Conservation (phyloP, 2,888 invertebrate genomes). For the Eremobia ochroleuca region DNA sequence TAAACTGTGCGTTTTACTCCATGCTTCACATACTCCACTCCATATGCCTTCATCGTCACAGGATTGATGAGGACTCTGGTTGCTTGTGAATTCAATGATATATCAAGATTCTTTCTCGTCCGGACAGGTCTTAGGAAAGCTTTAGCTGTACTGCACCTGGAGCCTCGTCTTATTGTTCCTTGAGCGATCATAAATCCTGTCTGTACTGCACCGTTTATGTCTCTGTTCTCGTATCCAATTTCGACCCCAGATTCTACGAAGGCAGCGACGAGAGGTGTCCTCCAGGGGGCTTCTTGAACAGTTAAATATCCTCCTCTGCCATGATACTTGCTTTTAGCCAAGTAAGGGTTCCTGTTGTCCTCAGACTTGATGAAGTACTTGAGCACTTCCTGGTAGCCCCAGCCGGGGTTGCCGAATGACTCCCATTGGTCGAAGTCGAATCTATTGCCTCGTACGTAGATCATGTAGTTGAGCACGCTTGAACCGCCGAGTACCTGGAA, state of each 20-base stretch:
- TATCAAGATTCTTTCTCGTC: constrained; percentile 94
- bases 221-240: constrained; percentile 95
- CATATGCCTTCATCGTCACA: constrained; percentile 93
- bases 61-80: constrained; percentile 95
- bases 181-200: constrained; percentile 96
- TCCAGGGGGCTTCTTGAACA: constrained; percentile 96
- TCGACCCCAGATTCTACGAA: constrained; percentile 96
- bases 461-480: constrained; percentile 97
- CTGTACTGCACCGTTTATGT: constrained; percentile 95
- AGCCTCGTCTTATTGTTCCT: constrained; percentile 94
- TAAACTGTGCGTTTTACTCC: constrained; percentile 93
- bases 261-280: constrained; percentile 95
- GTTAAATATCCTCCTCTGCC: constrained; percentile 94
- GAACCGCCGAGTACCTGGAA: constrained; percentile 95
- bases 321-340: constrained; percentile 93
- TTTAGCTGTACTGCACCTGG: constrained; percentile 96
- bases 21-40: constrained; percentile 95
- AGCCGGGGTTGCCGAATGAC: constrained; percentile 95
- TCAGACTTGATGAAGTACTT: constrained; percentile 97
- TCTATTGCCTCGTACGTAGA: constrained; percentile 96
- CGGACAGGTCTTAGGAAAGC: constrained; percentile 96
- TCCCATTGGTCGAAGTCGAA: constrained; percentile 98
- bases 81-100: constrained; percentile 95
- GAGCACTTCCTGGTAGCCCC: constrained; percentile 96
- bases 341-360: constrained; percentile 96